phyloP scores from a whole-genome alignment of 2,888 invertebrate genomes.

The Lypha dubia region DNA sequence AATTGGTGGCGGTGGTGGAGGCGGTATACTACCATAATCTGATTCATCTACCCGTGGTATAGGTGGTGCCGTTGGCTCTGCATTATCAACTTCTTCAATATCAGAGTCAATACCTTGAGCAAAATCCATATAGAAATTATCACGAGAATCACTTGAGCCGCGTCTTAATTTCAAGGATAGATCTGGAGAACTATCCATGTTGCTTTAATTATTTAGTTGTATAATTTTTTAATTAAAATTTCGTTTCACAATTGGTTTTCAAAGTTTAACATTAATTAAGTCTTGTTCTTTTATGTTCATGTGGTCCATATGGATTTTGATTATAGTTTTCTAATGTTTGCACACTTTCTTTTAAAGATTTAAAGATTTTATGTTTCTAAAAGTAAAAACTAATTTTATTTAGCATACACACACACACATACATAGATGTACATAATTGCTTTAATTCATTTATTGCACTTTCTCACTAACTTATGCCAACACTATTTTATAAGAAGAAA shows the following conservation, averaged over 20 bases:
- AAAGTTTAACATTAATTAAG: conserved; percentile 9
- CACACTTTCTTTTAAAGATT: conserved; percentile 26
- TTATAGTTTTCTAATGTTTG: conserved; percentile 3
- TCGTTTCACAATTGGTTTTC: conserved; percentile 15
- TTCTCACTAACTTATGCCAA: conserved; percentile 7
- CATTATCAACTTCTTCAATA: conserved; percentile 92
- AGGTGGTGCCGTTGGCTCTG: conserved; percentile 83
- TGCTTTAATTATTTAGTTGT: background rate
- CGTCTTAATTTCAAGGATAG: conserved; percentile 92
- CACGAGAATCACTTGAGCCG: conserved; percentile 93
- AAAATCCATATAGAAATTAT: conserved; percentile 95
- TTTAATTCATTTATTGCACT: conserved; percentile 42
- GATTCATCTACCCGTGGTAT: conserved; percentile 72
- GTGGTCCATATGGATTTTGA: background rate
- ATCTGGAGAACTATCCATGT: conserved; percentile 92
- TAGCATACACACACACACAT: background rate
- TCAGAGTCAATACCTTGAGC: conserved; percentile 95
- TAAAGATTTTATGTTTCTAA: conserved; percentile 5
- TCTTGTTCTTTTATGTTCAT: conserved; percentile 27
- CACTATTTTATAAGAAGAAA: too few species aligned
- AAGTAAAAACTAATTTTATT: conserved; percentile 14
- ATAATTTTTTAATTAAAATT: conserved; percentile 23
- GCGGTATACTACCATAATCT: conserved; percentile 67
- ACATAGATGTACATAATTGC: conserved; percentile 18
- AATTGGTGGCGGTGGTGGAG: conserved; percentile 76